A percentile compares a stretch with the other conserved stretches of the same genome.
These are phyloP conservation scores for Upupa epops DNA, from an alignment of 2,113 vertebrate species.

Conservation along the genomic window DNA sequence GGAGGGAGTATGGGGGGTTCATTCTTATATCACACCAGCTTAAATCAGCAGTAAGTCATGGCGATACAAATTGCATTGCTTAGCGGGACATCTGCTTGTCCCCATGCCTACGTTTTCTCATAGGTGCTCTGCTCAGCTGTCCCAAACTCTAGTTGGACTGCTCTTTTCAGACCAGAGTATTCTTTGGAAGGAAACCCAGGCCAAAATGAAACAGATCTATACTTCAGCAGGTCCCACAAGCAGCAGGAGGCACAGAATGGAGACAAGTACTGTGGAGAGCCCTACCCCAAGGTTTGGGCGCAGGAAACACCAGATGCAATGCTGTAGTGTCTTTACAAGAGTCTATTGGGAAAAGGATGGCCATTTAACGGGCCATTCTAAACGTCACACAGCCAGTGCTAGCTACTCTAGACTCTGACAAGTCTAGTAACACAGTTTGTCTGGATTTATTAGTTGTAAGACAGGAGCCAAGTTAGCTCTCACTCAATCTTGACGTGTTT, in stretches of 20 bases:
- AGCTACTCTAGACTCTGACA: background rate
- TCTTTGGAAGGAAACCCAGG: background rate
- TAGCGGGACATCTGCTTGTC: background rate
- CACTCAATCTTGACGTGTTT: slow-evolving; percentile 3
- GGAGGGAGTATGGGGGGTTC: background rate
- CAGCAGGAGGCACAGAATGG: background rate
- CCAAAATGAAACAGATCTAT: background rate
- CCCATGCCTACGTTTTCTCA: background rate
- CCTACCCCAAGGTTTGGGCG: background rate
- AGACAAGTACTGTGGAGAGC: background rate
- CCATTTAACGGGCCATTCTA: background rate
- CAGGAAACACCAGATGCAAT: background rate
- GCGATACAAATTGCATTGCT: background rate
- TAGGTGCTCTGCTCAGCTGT: background rate
- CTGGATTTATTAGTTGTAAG: slow-evolving; percentile 33
- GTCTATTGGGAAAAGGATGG: background rate
- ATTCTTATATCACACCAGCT: background rate
- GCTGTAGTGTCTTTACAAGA: background rate
- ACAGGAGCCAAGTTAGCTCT: slow-evolving; percentile 32
- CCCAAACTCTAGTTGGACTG: background rate
- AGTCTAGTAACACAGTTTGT: background rate
- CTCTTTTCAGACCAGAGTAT: background rate
- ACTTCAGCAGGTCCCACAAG: background rate
- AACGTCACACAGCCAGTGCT: background rate
- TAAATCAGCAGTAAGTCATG: background rate